Base-by-base conservation (phyloP, 2,888 invertebrate species). In the Proisotoma minuta region DNA sequence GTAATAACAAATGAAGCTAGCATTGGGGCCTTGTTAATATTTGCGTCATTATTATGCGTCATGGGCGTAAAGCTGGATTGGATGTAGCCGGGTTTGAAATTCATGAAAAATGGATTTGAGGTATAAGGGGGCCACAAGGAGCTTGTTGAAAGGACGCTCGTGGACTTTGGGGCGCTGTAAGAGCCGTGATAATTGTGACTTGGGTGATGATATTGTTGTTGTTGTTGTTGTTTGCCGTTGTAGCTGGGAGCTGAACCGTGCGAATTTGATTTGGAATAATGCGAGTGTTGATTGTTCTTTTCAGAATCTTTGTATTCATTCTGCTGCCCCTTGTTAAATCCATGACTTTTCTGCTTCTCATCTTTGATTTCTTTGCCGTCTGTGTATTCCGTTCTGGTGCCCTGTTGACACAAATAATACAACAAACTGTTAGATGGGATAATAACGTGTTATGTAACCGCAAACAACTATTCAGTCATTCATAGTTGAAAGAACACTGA, bases 331-430 rank as follows among this genome's bases (percentile, higher is more conserved):
- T 73, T 73, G 62, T 69, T 51, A 50, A 68, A 66, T 4, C 70
- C 66, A 47, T 70, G 57, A 47, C 63, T 65, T 34, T 70, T 72
- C 29, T 65, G 65, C 47, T 69, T 63, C 59, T 71, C 73, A 61
- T 73, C 69, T 65, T 73, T 66, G 29, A 69, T 62, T 39, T 73
- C 70, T 40, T 70, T 63, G 27, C 72, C 73, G 39, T 72, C 73
- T 20, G 65, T 66, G 40, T 68, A 51, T 28, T 73, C 73, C 12
- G 64, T 66, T 1, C 62, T 60, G 34, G 62, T 61, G 24, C 73
- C 73, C 73, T 73, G 58, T 34, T 28, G 28, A 56, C 18, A 49
- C 15, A 59, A 22, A 54, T 49, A 50, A 34, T 34, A 43, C 43
- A 43, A 20, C 43, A 43, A 18, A 20, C 43, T 15, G 43, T 43